These are phyloP conservation scores for Onthophagus sagittarius DNA, from an alignment of 2,888 invertebrate genomes.

Conservation along the genomic window DNA sequence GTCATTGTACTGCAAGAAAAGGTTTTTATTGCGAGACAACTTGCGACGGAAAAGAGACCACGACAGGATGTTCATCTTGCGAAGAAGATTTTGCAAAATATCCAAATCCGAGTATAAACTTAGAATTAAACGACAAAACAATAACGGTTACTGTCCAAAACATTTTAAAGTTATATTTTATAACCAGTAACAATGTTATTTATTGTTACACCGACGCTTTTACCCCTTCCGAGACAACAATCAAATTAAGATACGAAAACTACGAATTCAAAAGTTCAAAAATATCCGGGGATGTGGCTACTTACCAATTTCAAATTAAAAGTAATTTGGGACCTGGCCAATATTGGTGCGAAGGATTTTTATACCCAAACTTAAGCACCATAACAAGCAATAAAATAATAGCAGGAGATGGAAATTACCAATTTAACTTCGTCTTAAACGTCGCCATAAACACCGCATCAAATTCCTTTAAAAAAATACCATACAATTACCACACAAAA, in stretches of 20 bases:
- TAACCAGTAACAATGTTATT: not conserved
- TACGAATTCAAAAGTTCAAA: not conserved
- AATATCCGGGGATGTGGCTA: conserved; percentile 1
- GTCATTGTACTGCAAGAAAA: conserved; percentile 4
- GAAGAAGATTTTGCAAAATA: conserved; percentile 15
- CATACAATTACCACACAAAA: conserved; percentile 20
- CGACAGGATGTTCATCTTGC: conserved; percentile 5
- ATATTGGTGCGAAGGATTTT: conserved; percentile 31
- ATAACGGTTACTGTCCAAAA: conserved; percentile 15
- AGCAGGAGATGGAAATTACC: conserved; percentile 12
- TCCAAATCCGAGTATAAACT: conserved; percentile 11
- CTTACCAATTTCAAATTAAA: conserved; percentile 8
- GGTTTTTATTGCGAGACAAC: conserved; percentile 4
- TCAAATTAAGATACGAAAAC: not conserved
- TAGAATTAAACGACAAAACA: not conserved
- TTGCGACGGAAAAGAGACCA: not conserved
- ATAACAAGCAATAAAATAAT: conserved; percentile 25
- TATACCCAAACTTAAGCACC: conserved; percentile 21
- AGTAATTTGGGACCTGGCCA: conserved; percentile 19
- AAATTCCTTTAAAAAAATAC: conserved; percentile 1
- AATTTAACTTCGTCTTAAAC: conserved; percentile 18
- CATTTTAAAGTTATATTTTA: conserved; percentile 12
- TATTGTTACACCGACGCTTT: conserved; percentile 21
- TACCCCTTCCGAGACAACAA: conserved; percentile 3
- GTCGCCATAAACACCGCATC: conserved; percentile 2